Evolutionary conservation across 2,888 invertebrate species (phyloP).

Genomic region (Lathronympha strigana): DNA sequence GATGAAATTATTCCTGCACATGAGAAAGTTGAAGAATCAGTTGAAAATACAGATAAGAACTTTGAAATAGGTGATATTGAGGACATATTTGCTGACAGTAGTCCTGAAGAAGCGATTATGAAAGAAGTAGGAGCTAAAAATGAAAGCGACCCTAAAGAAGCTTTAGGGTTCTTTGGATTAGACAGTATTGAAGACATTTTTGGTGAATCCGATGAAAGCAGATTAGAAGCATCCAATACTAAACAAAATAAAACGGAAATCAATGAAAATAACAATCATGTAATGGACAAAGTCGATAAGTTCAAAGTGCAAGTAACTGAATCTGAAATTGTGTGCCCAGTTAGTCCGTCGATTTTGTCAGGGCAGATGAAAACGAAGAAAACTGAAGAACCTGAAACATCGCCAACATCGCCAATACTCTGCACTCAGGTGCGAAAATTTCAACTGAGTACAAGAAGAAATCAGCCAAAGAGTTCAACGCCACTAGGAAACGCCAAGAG

Average conservation of each 20-base stretch:
- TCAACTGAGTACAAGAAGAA: conserved; percentile 59
- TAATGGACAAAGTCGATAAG: conserved; percentile 8
- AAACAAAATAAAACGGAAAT: conserved; percentile 23
- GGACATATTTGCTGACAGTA: conserved; percentile 69
- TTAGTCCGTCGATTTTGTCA: conserved; percentile 73
- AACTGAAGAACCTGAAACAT: conserved; percentile 28
- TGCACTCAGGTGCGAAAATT: conserved; percentile 64
- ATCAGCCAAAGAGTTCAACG: conserved; percentile 53
- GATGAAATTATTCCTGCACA: conserved; percentile 45
- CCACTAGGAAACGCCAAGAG: conserved; percentile 53
- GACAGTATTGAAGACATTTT: conserved; percentile 79
- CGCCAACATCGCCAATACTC: conserved; percentile 68
- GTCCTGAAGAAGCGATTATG: conserved; percentile 55
- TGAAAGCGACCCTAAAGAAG: conserved; percentile 52
- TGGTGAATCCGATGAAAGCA: conserved; percentile 65
- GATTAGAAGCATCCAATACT: conserved; percentile 6
- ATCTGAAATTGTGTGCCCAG: conserved; percentile 44
- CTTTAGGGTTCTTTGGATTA: conserved; percentile 72
- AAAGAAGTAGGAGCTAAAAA: conserved; percentile 47
- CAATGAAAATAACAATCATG: conserved; percentile 22
- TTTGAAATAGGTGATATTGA: conserved; percentile 75
- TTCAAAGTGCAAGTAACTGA: conserved; percentile 5
- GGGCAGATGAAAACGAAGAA: conserved; percentile 52
- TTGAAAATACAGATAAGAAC: conserved; percentile 54
- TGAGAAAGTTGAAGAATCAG: conserved; percentile 42